Conservation (phyloP, 2,113 vertebrate species). For the Cranoglanis bouderius region DNA sequence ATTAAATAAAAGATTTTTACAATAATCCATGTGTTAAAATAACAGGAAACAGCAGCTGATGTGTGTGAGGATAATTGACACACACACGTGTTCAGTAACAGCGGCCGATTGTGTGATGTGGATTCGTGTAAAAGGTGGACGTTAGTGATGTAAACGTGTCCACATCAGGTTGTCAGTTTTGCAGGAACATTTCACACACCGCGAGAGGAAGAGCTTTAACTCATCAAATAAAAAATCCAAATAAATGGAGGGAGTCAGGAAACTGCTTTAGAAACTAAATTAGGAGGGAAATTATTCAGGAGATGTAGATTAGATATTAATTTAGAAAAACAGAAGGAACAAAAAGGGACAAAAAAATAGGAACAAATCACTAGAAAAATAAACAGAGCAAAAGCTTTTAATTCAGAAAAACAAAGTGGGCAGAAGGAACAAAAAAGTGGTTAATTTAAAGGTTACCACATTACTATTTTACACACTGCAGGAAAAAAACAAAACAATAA, state of each 20-base stretch:
- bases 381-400: not conserved
- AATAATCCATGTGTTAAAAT: not conserved
- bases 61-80: not conserved
- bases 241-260: not conserved
- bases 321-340: too few relatives aligned
- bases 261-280: not conserved
- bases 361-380: too few relatives aligned
- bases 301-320: not conserved
- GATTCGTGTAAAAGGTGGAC: not conserved
- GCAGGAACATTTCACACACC: not conserved
- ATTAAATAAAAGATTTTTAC: not conserved
- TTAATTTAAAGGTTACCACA: not conserved
- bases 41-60: not conserved
- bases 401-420: not conserved
- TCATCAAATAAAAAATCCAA: not conserved
- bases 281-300: not conserved
- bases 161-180: not conserved
- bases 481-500: not conserved
- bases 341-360: not conserved
- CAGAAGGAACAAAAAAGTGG: not conserved
- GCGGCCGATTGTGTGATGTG: not conserved
- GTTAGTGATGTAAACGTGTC: not conserved
- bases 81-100: not conserved
- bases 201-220: not conserved
- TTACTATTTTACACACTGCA: not conserved